Evolutionary conservation across 2,797 vertebrate species (phyloP).

Genomic region (Manis pentadactyla): DNA sequence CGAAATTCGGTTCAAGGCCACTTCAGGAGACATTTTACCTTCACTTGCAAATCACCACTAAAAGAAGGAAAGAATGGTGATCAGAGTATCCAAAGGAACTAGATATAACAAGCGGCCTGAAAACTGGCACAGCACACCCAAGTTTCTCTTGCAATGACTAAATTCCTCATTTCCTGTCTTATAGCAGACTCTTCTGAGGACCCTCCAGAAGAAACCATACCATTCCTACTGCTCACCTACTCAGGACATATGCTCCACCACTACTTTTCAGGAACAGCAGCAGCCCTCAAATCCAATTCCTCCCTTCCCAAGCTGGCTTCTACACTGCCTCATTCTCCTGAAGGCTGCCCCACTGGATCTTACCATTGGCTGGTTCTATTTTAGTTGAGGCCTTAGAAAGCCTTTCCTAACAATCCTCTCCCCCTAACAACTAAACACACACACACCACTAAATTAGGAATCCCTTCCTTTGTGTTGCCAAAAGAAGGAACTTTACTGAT

Average conservation of each 20-base stretch:
- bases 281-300: conserved; percentile 3
- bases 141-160: conserved; percentile 18
- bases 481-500: not conserved
- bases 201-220: not conserved
- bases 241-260: not conserved
- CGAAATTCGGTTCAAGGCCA: conserved; percentile 96
- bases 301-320: conserved; percentile 20
- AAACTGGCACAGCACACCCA: not conserved
- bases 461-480: not conserved
- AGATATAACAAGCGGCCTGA: not conserved
- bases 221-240: not conserved
- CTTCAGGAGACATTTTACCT: conserved; percentile 95
- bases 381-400: not conserved
- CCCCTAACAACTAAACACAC: not conserved
- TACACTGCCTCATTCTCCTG: not conserved
- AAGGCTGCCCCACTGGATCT: not conserved
- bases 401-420: not conserved
- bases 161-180: not conserved
- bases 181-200: not conserved
- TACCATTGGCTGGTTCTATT: not conserved
- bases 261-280: not conserved
- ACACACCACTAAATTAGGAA: not conserved
- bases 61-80: conserved; percentile 49
- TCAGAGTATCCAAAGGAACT: conserved; percentile 12
- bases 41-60: conserved; percentile 72